Evolutionary conservation across 2,888 invertebrate genomes (phyloP), one percentile per base, ranked within the genome.

Genomic region (Prosapia bicincta): DNA sequence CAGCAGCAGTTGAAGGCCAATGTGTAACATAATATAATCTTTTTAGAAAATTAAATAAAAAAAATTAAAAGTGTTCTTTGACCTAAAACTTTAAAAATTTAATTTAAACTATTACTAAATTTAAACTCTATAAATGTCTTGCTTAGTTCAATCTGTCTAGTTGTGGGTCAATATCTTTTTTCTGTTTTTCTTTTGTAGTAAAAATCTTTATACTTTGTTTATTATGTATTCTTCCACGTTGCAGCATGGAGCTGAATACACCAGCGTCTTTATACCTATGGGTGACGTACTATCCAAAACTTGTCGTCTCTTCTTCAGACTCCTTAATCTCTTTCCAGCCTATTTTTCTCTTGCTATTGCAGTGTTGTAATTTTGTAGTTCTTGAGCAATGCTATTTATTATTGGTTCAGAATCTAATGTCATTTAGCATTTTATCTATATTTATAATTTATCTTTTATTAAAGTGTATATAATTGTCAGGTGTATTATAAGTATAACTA

Each of bases 221-320:
- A 71, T 26, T 26, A 28, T 73, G 43, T 76, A n/a, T 69, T 73
- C 43, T 65, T 72, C 66, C 70, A 66, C 71, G 71, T 70, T 69
- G 73, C 76, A 73, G 73, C 73, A 73, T 76, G 76, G 76, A 76
- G 66, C 66, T 26, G 75, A 71, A 30, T 32, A 28, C 66, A 71
- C 71, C 71, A 71, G 28, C 66, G 66, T 71, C 70, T 73, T 76
- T 68, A 26, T 75, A 70, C 71, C 65, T 67, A 77, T 80, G 78
- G 90, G 90, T 90, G 90, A 90, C 90, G 89, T 90, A 90, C 90
- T 90, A 90, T 90, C 89, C 89, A 89, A 90, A 90, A 89, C 89
- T 74, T 77, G 76, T 79, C 79, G 74, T 78, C 66, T 78, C 69
- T 76, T 77, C 54, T 54, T 54, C 54, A 54, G 20, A 20, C 20